These are phyloP conservation scores for Marmota flaviventris DNA, from an alignment of 2,113 vertebrate genomes.

Conservation along the genomic window DNA sequence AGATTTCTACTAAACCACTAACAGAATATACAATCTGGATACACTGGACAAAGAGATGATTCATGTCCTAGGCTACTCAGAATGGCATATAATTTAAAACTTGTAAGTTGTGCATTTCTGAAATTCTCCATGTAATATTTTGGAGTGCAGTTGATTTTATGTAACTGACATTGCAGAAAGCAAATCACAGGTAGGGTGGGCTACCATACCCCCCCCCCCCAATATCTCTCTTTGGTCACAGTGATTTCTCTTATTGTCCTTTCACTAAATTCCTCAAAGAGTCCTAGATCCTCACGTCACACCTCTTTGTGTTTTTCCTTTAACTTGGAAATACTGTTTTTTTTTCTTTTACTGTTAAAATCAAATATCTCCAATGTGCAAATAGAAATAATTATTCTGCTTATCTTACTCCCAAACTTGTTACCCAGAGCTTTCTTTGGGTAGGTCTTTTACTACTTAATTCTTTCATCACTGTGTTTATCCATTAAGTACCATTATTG, in stretches of 20 bases:
- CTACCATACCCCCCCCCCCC: background rate
- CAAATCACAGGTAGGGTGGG: background rate
- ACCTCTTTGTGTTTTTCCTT: background rate
- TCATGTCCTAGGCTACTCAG: background rate
- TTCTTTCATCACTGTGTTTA: background rate
- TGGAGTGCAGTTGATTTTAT: background rate
- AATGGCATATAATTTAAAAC: background rate
- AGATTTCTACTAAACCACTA: background rate
- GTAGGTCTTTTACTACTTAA: background rate
- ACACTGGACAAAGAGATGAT: background rate
- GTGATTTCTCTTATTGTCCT: background rate
- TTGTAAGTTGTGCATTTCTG: background rate
- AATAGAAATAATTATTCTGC: background rate
- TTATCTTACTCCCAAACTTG: background rate
- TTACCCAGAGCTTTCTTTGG: background rate
- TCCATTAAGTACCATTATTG: background rate
- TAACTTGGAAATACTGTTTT: background rate
- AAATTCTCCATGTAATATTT: background rate
- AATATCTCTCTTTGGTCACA: background rate
- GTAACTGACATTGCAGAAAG: background rate
- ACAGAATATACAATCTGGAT: background rate
- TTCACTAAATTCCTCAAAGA: background rate
- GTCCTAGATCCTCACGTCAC: background rate
- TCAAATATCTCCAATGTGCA: background rate
- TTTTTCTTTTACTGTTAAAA: slow-evolving; percentile 4